Base-by-base conservation (phyloP, 1,140 invertebrate species). In the Scaptodrosophila lebanonensis region DNA sequence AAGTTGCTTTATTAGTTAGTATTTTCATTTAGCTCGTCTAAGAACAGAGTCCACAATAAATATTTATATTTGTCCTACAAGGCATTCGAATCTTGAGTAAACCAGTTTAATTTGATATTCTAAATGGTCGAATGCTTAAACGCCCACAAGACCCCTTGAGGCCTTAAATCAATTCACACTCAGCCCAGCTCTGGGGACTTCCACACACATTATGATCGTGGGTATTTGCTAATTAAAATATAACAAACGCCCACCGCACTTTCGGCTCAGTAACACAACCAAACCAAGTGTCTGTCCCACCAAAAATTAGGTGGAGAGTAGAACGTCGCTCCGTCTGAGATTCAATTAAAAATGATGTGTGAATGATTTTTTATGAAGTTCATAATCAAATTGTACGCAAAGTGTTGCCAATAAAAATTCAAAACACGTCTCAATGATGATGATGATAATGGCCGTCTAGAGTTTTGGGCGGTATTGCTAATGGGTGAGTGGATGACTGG, bases 191-290 rank as follows among this genome's bases (percentile, higher is more conserved):
- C 29, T 13, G 22, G 17, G 17, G 12, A 15, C 61, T 40, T 61
- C 60, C 61, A 65, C 60, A 32, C 40, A 42, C 25, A 27, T 13
- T 8, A 65, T 65, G 29, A 12, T 9, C 22, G 5, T 33, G 7
- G 32, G 12, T 27, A 30, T 9, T 27, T 42, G 73, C 53, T 72
- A 77, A 76, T 76, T 76, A 56, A 68, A 52, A 73, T 65, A 67
- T 65, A 60, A 65, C 47, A 54, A 66, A 38, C 56, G 36, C 17
- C 20, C n/a, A n/a, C n/a, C n/a, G n/a, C n/a, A n/a, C n/a, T n/a
- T n/a, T n/a, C n/a, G n/a, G n/a, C n/a, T n/a, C n/a, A n/a, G n/a
- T n/a, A n/a, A n/a, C n/a, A n/a, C n/a, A n/a, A n/a, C n/a, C n/a
- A n/a, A n/a, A n/a, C n/a, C n/a, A n/a, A n/a, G n/a, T n/a, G n/a